phyloP scores from a whole-genome alignment of 2,797 vertebrate genomes.

The Enteromius afrohamiltoni region DNA sequence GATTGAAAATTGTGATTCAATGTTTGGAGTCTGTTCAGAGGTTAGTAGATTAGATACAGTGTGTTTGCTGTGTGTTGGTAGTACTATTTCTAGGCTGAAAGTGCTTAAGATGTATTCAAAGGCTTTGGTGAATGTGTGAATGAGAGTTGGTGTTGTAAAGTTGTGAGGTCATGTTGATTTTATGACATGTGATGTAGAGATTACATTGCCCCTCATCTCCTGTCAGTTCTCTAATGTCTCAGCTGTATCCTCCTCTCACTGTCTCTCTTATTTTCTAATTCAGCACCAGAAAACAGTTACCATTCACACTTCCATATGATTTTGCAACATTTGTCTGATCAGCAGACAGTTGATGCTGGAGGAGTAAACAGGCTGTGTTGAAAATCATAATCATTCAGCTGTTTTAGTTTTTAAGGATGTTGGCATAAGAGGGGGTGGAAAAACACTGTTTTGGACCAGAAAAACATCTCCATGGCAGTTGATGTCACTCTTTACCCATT shows the following conservation, averaged over 20 bases:
- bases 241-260: not conserved
- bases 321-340: not conserved
- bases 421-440: not conserved
- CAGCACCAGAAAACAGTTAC: not conserved
- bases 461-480: slow-evolving; percentile 34
- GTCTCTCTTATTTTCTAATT: slow-evolving; percentile 6
- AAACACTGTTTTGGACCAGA: slow-evolving; percentile 11
- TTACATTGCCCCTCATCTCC: slow-evolving; percentile 29
- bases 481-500: slow-evolving; percentile 16
- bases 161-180: slow-evolving; percentile 8
- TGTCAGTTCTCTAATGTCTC: slow-evolving; percentile 19
- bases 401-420: not conserved
- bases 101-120: not conserved
- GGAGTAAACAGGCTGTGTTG: not conserved
- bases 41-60: slow-evolving; percentile 23
- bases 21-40: not conserved
- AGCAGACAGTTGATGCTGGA: no score
- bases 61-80: not conserved
- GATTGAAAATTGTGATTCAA: not conserved
- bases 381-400: no score
- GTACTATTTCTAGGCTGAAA: not conserved
- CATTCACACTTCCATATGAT: not conserved
- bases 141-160: slow-evolving; percentile 3
- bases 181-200: slow-evolving; percentile 5
- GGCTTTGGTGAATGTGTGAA: not conserved